Conservation (phyloP, 2,797 vertebrate species). For the Morelia viridis region DNA sequence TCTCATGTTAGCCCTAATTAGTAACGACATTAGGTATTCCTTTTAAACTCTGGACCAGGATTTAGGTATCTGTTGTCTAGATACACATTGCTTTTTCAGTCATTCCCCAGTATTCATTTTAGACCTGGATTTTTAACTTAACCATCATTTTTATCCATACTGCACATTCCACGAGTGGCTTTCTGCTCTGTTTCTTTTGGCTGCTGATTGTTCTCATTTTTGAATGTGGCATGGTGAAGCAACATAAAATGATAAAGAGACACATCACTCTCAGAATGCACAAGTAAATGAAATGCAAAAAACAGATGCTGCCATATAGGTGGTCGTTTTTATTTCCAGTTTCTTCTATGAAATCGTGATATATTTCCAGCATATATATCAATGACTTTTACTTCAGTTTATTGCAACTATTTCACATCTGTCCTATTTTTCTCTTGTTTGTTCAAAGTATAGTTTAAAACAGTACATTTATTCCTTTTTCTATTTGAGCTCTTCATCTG, state of each 20-base stretch:
- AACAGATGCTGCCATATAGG: background rate
- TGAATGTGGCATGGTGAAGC: slow-evolving; percentile 19
- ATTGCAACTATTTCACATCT: background rate
- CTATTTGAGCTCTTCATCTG: slow-evolving; percentile 11
- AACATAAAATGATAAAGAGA: background rate
- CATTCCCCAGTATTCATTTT: background rate
- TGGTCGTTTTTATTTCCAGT: background rate
- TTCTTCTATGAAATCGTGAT: slow-evolving; percentile 14
- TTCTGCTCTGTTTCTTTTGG: slow-evolving; percentile 14
- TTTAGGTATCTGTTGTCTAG: background rate
- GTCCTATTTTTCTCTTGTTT: slow-evolving; percentile 34
- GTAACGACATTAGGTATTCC: background rate
- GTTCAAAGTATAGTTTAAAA: slow-evolving; percentile 12
- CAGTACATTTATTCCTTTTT: slow-evolving; percentile 27
- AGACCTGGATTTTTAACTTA: slow-evolving; percentile 13
- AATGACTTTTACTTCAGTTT: background rate
- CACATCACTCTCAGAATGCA: background rate
- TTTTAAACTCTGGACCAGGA: background rate
- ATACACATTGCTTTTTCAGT: background rate
- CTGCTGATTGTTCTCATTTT: background rate
- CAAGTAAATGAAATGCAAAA: slow-evolving; percentile 2
- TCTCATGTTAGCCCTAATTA: background rate
- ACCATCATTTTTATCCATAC: background rate
- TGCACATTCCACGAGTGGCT: background rate
- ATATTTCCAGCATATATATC: background rate